phyloP scores from a whole-genome alignment of 2,888 invertebrate genomes.

The Tuberolachnus salignus region DNA sequence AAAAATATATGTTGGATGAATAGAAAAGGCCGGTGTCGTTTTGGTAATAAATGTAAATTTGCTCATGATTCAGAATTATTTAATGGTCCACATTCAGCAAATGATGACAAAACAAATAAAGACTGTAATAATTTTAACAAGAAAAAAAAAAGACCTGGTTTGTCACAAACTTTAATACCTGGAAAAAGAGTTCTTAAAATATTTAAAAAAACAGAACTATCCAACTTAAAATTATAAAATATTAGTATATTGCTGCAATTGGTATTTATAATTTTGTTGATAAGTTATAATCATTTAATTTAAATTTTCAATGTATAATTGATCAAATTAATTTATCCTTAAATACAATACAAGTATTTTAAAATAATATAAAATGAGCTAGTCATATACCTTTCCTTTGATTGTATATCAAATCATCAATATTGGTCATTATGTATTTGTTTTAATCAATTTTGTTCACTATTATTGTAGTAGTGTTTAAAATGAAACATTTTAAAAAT shows the following conservation, averaged over 20 bases:
- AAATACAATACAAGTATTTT: neutral
- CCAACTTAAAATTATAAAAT: conserved; percentile 10
- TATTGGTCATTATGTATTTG: neutral
- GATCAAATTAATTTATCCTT: no score
- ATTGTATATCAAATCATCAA: neutral
- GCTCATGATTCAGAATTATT: conserved; percentile 85
- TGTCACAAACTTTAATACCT: conserved; percentile 77
- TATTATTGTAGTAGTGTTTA: no score
- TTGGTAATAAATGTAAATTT: conserved; percentile 90
- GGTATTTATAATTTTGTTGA: neutral
- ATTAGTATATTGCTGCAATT: neutral
- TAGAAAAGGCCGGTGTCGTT: conserved; percentile 85
- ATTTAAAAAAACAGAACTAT: conserved; percentile 66
- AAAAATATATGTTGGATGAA: conserved; percentile 93
- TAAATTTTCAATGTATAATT: no score
- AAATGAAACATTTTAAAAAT: no score
- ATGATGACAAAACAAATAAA: conserved; percentile 60
- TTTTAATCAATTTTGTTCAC: no score
- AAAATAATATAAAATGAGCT: neutral
- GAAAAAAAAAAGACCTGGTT: conserved; percentile 72
- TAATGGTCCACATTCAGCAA: conserved; percentile 3
- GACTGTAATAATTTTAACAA: conserved; percentile 65
- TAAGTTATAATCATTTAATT: neutral
- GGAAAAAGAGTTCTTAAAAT: conserved; percentile 85
- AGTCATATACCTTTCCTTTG: no score